Evolutionary conservation across 2,888 invertebrate genomes (phyloP).

Genomic region (Stratiomys singularior): DNA sequence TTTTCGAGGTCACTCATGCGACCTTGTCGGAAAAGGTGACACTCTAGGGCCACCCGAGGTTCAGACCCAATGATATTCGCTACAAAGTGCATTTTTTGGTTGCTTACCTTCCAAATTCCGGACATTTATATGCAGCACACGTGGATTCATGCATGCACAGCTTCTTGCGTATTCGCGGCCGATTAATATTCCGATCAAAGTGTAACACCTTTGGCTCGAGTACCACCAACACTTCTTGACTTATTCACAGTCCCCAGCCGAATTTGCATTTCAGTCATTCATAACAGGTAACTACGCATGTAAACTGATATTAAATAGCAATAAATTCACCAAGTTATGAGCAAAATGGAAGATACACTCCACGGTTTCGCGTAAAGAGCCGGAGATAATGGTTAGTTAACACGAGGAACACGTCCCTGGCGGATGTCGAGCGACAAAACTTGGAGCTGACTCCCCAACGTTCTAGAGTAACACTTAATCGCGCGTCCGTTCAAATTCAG

Average conservation of each 20-base stretch:
- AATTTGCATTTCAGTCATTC: neutral
- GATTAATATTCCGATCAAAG: neutral
- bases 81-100: neutral
- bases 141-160: neutral
- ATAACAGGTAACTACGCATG: neutral
- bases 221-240: neutral
- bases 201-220: neutral
- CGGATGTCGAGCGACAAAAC: neutral
- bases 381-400: conserved; percentile 1
- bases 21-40: neutral
- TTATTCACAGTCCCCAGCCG: neutral
- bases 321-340: neutral
- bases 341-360: neutral
- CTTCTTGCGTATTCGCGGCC: no score
- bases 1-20: conserved; percentile 27
- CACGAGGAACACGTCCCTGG: conserved; percentile 1
- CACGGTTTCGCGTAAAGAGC: neutral
- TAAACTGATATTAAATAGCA: neutral
- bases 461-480: neutral
- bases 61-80: no score
- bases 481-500: conserved; percentile 47
- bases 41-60: neutral
- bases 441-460: neutral
- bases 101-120: neutral
- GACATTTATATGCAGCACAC: neutral